Evolutionary conservation across 2,888 invertebrate genomes (phyloP).

Genomic region (Podotricha telesiphe): DNA sequence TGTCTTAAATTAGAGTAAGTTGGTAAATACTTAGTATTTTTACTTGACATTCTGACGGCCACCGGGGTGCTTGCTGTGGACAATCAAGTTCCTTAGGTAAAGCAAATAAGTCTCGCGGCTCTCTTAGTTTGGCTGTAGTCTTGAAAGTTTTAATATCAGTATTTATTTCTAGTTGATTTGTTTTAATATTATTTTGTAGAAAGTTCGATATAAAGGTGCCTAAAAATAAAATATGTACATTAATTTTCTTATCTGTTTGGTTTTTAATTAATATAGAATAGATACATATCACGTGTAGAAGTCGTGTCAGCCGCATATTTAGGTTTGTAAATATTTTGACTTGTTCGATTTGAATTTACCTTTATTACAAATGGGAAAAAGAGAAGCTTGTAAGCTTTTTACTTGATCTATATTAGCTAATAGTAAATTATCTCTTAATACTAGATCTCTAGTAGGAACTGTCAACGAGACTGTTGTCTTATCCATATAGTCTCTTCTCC

Average conservation of each 20-base stretch:
- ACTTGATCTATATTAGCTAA: conserved; percentile 82
- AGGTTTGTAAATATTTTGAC: not conserved
- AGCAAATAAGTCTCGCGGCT: conserved; percentile 88
- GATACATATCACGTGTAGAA: not conserved
- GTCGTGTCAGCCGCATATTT: not conserved
- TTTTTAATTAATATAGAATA: too few relatives aligned
- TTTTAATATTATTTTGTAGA: conserved; percentile 86
- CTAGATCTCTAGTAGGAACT: conserved; percentile 67
- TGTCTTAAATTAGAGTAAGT: not conserved
- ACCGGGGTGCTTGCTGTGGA: conserved; percentile 91
- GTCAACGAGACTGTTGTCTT: conserved; percentile 69
- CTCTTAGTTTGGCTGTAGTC: conserved; percentile 86
- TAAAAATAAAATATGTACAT: conserved; percentile 51
- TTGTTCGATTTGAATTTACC: conserved; percentile 56
- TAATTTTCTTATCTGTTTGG: not conserved
- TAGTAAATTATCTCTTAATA: conserved; percentile 70
- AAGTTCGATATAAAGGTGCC: conserved; percentile 86
- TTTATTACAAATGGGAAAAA: conserved; percentile 85
- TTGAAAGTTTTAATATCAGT: conserved; percentile 86
- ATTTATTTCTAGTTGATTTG: conserved; percentile 87
- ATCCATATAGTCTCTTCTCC: conserved; percentile 63
- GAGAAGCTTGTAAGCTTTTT: conserved; percentile 85
- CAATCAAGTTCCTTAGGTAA: conserved; percentile 87
- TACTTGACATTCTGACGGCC: conserved; percentile 96
- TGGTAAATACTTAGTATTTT: conserved; percentile 45